Evolutionary conservation across 2,888 invertebrate genomes (phyloP), one percentile per base, ranked within the genome.

Genomic region (Brenthis hecate): DNA sequence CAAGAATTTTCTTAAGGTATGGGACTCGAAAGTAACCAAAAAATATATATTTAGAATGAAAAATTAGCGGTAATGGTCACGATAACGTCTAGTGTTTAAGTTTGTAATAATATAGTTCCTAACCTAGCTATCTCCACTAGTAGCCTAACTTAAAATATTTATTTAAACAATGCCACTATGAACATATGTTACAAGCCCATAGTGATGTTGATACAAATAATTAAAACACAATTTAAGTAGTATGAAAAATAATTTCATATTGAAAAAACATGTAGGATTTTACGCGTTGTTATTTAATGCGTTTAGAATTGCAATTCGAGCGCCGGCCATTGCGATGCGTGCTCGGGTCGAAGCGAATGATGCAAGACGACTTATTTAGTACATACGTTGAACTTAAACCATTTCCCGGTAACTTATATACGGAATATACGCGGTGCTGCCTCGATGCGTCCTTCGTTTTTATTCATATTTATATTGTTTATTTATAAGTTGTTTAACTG

Each of bases 401-500:
- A 48, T 60, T 66, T 60, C 47, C 28, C 54, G 51, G 54, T 61
- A 50, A 61, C 66, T 60, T 60, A 60, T 50, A 53, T 56, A 48
- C 3, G 53, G 6, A 47, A 28, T 43, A 56, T 36, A 53, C 8
- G 61, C 55, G 70, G 73, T 70, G 80, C 76, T 80, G 79, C 80
- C 78, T 78, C 78, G 75, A 73, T 74, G 85, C 84, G 84, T 87
- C 84, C 84, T 77, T 85, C 80, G 81, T 88, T 89, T 91, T 86
- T 88, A 88, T n/a, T 60, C 4, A 79, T 83, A 81, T 89, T 88
- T 91, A 88, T 89, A 89, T 89, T 85, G 78, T 88, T 89, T 87
- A 82, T 91, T 89, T 89, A 76, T 91, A 91, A 91, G 91, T 88
- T 89, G 87, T 91, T 91, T 90, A 72, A 90, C 89, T 91, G 91